Percentiles rank a stretch among this genome's conserved stretches.
Conservation (phyloP, 2,797 vertebrate species). For the Tinamus major region DNA sequence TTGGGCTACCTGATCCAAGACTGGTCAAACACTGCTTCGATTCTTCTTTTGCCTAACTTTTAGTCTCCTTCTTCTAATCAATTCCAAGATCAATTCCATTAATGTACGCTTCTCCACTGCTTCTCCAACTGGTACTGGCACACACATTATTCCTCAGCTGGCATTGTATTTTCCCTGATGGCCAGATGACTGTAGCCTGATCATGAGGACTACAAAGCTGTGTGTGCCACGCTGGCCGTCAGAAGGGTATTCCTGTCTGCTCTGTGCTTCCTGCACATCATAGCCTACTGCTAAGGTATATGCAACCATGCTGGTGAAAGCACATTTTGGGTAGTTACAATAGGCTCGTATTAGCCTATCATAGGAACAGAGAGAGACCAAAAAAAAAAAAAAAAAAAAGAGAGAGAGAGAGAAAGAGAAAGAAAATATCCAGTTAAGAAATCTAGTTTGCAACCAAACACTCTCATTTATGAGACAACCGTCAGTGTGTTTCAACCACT, state of each 20-base stretch:
- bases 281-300: not conserved
- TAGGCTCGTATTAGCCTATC: not conserved
- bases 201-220: not conserved
- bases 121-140: not conserved
- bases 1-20: not conserved
- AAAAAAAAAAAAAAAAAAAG: not conserved
- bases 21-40: not conserved
- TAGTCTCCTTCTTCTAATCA: not conserved
- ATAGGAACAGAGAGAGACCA: not conserved
- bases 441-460: not conserved
- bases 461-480: not conserved
- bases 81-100: not conserved
- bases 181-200: not conserved
- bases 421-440: not conserved
- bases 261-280: not conserved
- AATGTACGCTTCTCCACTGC: not conserved
- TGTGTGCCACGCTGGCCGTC: not conserved
- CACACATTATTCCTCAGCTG: not conserved
- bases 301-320: not conserved
- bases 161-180: not conserved
- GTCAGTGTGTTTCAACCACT: not conserved
- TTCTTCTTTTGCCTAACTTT: not conserved
- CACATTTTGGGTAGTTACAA: accelerated
- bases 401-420: not conserved
- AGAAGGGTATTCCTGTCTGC: not conserved